Percentiles rank a stretch among this genome's conserved stretches.
These are phyloP conservation scores for Cotesia typhae DNA, from an alignment of 1,140 invertebrate species.

Conservation along the genomic window DNA sequence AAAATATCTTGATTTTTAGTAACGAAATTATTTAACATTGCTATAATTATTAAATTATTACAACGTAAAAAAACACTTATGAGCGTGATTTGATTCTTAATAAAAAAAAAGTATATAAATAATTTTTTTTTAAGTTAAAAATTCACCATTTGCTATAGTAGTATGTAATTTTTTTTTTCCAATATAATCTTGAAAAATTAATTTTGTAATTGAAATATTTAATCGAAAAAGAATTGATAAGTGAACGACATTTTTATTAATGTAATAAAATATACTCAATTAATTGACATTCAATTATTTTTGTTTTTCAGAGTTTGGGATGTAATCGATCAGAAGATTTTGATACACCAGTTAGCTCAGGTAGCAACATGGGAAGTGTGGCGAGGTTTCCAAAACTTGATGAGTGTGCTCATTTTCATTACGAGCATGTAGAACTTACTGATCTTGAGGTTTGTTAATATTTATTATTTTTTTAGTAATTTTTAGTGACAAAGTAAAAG, in stretches of 20 bases:
- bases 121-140: too few relatives aligned
- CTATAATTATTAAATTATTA: too few relatives aligned
- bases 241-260: too few relatives aligned
- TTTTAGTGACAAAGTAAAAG: not conserved
- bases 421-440: constrained; percentile 89
- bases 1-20: not conserved
- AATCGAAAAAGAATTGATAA: too few relatives aligned
- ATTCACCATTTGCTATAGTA: not conserved
- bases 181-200: too few relatives aligned
- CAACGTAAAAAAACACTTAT: too few relatives aligned
- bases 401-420: constrained; percentile 98
- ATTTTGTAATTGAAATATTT: too few relatives aligned
- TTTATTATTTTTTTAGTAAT: constrained; percentile 7
- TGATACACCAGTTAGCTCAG: constrained; percentile 55
- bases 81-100: too few relatives aligned
- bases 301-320: constrained; percentile 52
- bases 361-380: constrained; percentile 59
- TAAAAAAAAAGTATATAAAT: too few relatives aligned
- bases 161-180: not conserved
- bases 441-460: constrained; percentile 72
- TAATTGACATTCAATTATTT: constrained; percentile 26
- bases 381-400: constrained; percentile 90
- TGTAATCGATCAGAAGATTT: constrained; percentile 56
- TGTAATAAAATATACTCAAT: too few relatives aligned
- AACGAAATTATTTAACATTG: too few relatives aligned